Percentiles rank a stretch among this genome's conserved stretches.
Evolutionary conservation across 2,113 vertebrate species (phyloP).

Genomic region (Lipotes vexillifer): DNA sequence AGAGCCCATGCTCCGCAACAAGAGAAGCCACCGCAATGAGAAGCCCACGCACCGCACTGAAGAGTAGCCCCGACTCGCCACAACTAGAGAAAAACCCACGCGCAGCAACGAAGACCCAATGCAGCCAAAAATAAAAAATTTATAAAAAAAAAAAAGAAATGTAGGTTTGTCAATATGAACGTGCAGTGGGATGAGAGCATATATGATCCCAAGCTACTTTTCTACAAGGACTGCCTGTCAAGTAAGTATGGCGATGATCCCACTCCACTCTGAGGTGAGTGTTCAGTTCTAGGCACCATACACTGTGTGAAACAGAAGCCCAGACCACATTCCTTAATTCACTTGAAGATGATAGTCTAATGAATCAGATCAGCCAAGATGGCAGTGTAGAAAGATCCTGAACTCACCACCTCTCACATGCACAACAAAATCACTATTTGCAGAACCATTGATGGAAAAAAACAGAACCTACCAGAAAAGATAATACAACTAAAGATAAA

Average conservation of each 20-base stretch:
- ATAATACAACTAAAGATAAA: not conserved
- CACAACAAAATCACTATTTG: not conserved
- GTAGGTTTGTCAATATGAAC: no score
- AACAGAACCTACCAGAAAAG: not conserved
- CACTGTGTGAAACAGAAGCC: not conserved
- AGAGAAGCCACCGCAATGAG: no score
- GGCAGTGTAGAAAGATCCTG: not conserved
- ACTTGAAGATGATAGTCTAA: not conserved
- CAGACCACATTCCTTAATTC: not conserved
- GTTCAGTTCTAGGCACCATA: not conserved
- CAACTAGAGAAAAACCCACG: no score
- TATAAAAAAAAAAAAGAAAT: no score
- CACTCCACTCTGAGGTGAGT: no score
- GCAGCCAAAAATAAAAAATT: no score
- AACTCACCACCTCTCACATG: not conserved
- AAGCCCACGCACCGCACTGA: no score
- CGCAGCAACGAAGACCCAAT: no score
- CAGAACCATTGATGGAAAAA: not conserved
- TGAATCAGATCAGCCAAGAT: not conserved
- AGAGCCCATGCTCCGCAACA: no score
- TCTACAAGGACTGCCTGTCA: not conserved
- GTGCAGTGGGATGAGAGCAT: no score
- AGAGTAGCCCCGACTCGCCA: no score
- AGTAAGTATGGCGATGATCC: not conserved
- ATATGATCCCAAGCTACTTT: not conserved